Conservation (phyloP, 2,888 invertebrate species). For the Mythimna vitellina region DNA sequence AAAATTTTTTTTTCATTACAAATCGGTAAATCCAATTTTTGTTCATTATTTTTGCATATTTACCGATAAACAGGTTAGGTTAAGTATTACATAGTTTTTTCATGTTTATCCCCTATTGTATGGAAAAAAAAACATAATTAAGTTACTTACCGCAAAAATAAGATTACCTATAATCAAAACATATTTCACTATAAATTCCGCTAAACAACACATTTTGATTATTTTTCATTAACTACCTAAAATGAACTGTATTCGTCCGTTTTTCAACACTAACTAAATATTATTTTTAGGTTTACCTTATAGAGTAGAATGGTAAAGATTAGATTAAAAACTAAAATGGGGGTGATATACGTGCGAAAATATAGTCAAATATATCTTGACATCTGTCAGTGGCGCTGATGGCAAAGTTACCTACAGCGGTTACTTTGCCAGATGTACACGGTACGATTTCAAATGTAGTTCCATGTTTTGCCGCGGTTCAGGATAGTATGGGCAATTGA, state of each 20-base stretch:
- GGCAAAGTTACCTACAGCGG: too few species aligned
- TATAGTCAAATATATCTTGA: constrained; percentile 2
- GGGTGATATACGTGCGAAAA: not conserved
- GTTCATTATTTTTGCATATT: too few species aligned
- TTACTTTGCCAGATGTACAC: too few species aligned
- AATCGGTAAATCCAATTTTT: too few species aligned
- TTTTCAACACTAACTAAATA: constrained; percentile 24
- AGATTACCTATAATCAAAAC: constrained; percentile 74
- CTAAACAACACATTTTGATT: constrained; percentile 75
- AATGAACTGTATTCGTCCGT: not conserved
- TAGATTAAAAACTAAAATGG: constrained; percentile 29
- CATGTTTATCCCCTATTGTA: too few species aligned
- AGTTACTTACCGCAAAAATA: constrained; percentile 78
- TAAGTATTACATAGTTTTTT: too few species aligned
- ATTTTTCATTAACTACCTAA: not conserved
- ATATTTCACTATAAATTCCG: constrained; percentile 76
- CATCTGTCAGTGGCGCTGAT: not conserved
- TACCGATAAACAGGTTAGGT: too few species aligned
- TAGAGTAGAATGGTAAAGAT: constrained; percentile 12
- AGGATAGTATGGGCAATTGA: not conserved
- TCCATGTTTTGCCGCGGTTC: constrained; percentile 12
- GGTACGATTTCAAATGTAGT: not conserved
- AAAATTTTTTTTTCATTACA: too few species aligned
- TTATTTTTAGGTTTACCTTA: not conserved
- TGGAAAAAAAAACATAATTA: too few species aligned